These are phyloP conservation scores for Synanthedon andrenaeformis DNA, from an alignment of 2,888 invertebrate species.

Conservation along the genomic window DNA sequence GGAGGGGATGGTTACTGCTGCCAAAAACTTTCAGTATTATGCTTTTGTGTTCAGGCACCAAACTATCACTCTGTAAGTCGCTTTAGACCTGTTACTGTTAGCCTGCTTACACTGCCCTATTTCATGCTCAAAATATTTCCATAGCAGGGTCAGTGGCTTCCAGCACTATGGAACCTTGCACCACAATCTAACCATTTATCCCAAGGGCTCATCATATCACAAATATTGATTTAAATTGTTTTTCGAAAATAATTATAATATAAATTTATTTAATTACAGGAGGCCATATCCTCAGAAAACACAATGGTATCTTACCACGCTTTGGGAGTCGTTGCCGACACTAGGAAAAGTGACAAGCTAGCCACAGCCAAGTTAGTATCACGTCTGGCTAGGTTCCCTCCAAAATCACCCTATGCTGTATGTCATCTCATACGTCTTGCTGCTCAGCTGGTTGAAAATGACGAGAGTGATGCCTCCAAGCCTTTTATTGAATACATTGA, in stretches of 20 bases:
- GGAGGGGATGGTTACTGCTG: too few species aligned
- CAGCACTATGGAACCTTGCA: too few species aligned
- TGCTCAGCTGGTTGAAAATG: constrained; percentile 93
- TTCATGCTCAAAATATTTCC: too few species aligned
- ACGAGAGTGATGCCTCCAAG: constrained; percentile 77
- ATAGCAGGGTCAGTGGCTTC: too few species aligned
- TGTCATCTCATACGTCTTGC: constrained; percentile 96
- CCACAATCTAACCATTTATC: too few species aligned
- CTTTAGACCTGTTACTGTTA: too few species aligned
- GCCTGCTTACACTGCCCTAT: too few species aligned
- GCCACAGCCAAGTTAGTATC: constrained; percentile 97
- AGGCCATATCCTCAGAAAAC: constrained; percentile 65
- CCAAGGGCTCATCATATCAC: too few species aligned
- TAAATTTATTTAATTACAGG: constrained; percentile 27
- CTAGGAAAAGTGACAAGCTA: constrained; percentile 91
- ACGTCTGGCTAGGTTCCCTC: constrained; percentile 83
- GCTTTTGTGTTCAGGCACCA: too few species aligned
- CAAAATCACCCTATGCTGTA: constrained; percentile 96
- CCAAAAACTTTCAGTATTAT: too few species aligned
- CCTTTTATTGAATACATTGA: constrained; percentile 93
- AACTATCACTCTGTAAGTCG: too few species aligned
- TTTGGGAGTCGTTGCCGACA: constrained; percentile 93
- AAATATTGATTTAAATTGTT: too few species aligned
- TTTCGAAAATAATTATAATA: background rate
- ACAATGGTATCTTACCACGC: constrained; percentile 98